A percentile compares a stretch with the other conserved stretches of the same genome.
Evolutionary conservation across 2,113 vertebrate species (phyloP).

Genomic region (Pseudopodoces humilis): DNA sequence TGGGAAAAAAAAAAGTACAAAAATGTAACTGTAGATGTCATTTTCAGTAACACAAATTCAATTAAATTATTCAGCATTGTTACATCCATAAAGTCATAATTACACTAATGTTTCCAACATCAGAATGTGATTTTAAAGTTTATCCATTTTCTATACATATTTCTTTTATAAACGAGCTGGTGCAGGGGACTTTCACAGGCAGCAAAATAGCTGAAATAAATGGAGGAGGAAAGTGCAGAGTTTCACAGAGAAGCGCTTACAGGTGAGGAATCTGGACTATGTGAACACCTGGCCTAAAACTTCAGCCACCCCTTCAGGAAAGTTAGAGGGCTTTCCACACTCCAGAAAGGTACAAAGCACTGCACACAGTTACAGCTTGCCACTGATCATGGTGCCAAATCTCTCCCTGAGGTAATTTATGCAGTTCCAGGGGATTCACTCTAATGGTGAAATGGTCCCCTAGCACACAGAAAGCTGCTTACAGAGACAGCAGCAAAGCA

Average conservation of each 20-base stretch:
- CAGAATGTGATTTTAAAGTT: neutral
- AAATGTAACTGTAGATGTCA: neutral
- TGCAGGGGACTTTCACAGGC: neutral
- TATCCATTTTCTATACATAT: neutral
- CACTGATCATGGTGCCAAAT: neutral
- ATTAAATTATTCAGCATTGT: neutral
- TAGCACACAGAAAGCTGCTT: neutral
- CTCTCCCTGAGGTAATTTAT: neutral
- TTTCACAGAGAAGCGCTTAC: neutral
- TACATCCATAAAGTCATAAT: neutral
- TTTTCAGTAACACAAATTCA: neutral
- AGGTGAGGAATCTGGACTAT: neutral
- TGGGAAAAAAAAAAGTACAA: neutral
- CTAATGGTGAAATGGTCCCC: neutral
- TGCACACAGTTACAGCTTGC: neutral
- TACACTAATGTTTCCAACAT: neutral
- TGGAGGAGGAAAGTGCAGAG: neutral
- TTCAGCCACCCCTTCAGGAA: neutral
- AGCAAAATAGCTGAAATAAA: neutral
- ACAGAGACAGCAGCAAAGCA: neutral
- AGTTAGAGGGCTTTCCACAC: neutral
- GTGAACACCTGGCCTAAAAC: neutral
- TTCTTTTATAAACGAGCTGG: neutral
- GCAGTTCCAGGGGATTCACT: neutral
- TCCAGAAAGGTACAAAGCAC: neutral